These are phyloP conservation scores for Silurus aristotelis DNA, from an alignment of 2,797 vertebrate genomes.

Conservation along the genomic window DNA sequence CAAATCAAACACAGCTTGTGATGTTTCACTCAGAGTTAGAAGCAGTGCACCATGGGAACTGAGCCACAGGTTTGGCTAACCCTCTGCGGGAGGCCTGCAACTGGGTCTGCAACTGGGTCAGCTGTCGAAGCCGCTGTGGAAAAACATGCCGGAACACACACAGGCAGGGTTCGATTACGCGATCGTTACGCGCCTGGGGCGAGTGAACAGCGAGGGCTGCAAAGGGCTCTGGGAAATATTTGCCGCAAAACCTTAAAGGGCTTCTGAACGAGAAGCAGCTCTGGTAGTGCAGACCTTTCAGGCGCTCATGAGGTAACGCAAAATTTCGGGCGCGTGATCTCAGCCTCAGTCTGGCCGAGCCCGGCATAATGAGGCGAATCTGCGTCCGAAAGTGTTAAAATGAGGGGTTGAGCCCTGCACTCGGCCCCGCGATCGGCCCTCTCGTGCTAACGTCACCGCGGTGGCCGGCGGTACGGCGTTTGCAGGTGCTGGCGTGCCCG, in stretches of 20 bases:
- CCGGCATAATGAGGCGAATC: conserved; percentile 15
- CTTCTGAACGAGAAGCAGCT: conserved; percentile 7
- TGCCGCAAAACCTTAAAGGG: neutral
- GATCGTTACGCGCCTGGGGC: conserved; percentile 8
- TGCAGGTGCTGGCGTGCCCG: conserved; percentile 29
- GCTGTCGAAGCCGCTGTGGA: neutral
- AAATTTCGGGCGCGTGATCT: conserved; percentile 35
- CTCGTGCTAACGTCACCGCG: conserved; percentile 28
- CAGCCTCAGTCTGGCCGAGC: conserved; percentile 18
- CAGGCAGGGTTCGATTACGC: conserved; percentile 34
- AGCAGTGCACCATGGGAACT: conserved; percentile 26
- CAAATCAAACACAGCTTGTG: conserved; percentile 27
- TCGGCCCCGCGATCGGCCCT: conserved; percentile 22
- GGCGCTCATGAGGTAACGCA: neutral
- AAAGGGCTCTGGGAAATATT: conserved; percentile 22
- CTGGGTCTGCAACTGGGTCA: conserved; percentile 42
- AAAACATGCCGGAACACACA: conserved; percentile 27
- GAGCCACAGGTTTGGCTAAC: conserved; percentile 44
- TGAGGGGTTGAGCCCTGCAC: conserved; percentile 41
- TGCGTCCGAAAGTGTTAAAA: conserved; percentile 35
- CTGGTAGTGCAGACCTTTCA: neutral
- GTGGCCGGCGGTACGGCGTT: neutral
- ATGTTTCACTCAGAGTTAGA: conserved; percentile 27
- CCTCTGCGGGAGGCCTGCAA: conserved; percentile 38
- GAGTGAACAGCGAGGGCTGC: neutral